Percentiles rank a stretch among this genome's conserved stretches.
These are phyloP conservation scores for Sternarchorhynchus goeldii DNA, from an alignment of 2,797 vertebrate genomes.

Conservation along the genomic window DNA sequence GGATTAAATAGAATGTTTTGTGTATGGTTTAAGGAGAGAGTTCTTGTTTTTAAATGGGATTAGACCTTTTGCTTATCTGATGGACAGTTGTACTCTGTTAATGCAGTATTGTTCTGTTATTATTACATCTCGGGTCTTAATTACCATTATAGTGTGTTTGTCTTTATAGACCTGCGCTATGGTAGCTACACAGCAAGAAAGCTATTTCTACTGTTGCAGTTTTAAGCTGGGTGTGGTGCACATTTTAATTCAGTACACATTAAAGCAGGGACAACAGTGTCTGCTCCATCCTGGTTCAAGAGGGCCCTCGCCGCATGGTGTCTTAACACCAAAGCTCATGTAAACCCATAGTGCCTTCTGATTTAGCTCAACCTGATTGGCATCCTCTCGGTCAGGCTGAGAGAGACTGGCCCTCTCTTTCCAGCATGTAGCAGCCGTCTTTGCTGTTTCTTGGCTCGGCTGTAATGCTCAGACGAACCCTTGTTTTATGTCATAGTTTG, in stretches of 20 bases:
- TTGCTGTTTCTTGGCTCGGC: slow-evolving; percentile 17
- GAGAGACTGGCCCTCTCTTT: background rate
- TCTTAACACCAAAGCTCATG: too few species aligned
- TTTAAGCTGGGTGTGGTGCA: background rate
- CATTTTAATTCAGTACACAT: background rate
- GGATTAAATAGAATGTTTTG: too few species aligned
- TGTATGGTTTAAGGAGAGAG: too few species aligned
- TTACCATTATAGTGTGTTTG: background rate
- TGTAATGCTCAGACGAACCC: slow-evolving; percentile 32
- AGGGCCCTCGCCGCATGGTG: too few species aligned
- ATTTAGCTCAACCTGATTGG: background rate
- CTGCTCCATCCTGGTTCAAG: slow-evolving; percentile 14
- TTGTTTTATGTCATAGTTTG: slow-evolving; percentile 72
- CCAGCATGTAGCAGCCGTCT: slow-evolving; percentile 23
- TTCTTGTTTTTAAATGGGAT: too few species aligned
- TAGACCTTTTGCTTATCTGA: too few species aligned
- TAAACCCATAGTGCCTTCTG: background rate
- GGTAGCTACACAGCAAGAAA: background rate
- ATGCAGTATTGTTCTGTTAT: too few species aligned
- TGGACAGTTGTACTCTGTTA: too few species aligned
- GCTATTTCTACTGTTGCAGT: background rate
- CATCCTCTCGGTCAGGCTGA: background rate
- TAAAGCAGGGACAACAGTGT: too few species aligned
- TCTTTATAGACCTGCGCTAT: background rate
- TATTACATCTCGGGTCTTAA: too few species aligned